Evolutionary conservation across 2,797 vertebrate genomes (phyloP).

Genomic region (Clarias pachynema): DNA sequence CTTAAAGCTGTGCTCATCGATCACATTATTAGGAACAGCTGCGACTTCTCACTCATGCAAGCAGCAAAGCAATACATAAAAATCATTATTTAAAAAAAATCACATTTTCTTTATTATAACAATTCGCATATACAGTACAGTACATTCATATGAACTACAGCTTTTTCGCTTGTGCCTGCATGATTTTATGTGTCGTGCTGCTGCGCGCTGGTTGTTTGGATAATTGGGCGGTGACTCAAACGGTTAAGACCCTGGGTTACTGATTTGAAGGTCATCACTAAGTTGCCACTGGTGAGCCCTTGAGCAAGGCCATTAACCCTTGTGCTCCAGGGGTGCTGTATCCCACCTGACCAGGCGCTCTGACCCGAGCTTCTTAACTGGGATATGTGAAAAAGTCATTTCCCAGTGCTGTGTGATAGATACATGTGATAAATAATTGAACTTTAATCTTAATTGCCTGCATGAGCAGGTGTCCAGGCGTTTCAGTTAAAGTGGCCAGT

Average conservation of each 20-base stretch:
- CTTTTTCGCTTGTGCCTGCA: not conserved
- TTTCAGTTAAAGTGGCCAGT: not conserved
- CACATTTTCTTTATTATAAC: not conserved
- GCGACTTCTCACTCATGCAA: not conserved
- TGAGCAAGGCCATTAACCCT: no score
- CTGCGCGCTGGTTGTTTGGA: not conserved
- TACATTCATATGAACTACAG: not conserved
- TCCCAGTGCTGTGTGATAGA: no score
- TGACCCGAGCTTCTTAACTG: no score
- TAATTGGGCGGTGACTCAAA: no score
- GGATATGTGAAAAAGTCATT: no score
- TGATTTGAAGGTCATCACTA: no score
- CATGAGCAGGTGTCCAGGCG: not conserved
- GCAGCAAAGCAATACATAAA: not conserved
- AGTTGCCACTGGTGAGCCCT: no score
- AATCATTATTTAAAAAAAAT: not conserved
- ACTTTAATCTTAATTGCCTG: not conserved
- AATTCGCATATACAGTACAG: not conserved
- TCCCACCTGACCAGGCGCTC: no score
- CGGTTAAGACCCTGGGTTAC: no score
- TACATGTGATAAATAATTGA: no score
- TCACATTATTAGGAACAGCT: not conserved
- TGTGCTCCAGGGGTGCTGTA: no score
- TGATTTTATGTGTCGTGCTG: not conserved
- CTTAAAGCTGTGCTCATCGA: not conserved